These are phyloP conservation scores for Sarcophaga rosellei DNA, from an alignment of 2,888 invertebrate genomes.

Conservation along the genomic window DNA sequence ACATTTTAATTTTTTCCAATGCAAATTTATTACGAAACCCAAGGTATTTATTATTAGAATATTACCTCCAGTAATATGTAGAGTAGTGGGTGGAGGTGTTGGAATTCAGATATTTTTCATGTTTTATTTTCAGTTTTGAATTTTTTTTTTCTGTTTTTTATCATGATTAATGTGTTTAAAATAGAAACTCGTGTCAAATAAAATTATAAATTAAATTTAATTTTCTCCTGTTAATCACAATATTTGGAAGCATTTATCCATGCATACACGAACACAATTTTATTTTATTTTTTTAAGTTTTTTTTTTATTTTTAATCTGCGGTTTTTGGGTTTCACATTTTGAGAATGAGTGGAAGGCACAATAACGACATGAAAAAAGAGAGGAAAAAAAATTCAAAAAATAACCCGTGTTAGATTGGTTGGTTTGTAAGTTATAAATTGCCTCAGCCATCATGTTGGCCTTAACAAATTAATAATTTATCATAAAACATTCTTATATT, in stretches of 20 bases:
- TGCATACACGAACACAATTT: slow-evolving; percentile 5
- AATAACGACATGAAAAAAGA: background rate
- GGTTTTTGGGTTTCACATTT: slow-evolving; percentile 17
- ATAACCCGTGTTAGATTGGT: slow-evolving; percentile 23
- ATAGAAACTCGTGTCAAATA: slow-evolving; percentile 64
- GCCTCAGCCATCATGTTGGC: slow-evolving; percentile 41
- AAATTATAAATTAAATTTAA: slow-evolving; percentile 80
- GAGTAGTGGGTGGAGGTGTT: too few relatives aligned
- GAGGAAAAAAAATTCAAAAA: slow-evolving; percentile 7
- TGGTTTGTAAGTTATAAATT: background rate
- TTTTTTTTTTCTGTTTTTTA: background rate
- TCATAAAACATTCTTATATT: slow-evolving; percentile 26
- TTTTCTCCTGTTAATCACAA: slow-evolving; percentile 72
- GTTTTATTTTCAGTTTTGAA: background rate
- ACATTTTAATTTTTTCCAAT: too few relatives aligned
- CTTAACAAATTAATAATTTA: slow-evolving; percentile 60
- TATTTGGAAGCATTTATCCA: slow-evolving; percentile 7
- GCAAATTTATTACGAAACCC: too few relatives aligned
- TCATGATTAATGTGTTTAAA: slow-evolving; percentile 19
- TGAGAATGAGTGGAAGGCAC: background rate
- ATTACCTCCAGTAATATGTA: too few relatives aligned
- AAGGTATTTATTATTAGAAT: too few relatives aligned
- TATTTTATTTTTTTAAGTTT: too few relatives aligned
- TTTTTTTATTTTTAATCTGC: slow-evolving; percentile 18
- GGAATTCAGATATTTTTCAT: too few relatives aligned